Evolutionary conservation across 2,888 invertebrate species (phyloP).

Genomic region (Heliconius ethilla): DNA sequence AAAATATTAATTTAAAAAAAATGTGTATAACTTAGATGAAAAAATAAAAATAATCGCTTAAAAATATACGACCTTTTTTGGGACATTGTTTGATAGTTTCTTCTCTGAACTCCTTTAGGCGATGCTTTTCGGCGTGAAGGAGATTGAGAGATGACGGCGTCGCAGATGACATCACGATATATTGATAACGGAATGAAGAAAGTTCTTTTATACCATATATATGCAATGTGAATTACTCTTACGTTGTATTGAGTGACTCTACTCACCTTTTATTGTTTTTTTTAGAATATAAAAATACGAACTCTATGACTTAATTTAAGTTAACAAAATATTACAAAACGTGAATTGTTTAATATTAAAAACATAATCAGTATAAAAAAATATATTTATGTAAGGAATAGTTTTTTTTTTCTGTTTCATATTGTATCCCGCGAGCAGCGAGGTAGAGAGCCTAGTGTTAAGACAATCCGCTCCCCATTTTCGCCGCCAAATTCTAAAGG

Average conservation of each 20-base stretch:
- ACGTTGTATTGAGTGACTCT: slow-evolving; percentile 40
- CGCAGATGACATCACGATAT: slow-evolving; percentile 81
- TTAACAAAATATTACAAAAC: neutral
- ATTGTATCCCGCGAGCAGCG: no score
- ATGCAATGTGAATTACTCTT: slow-evolving; percentile 50
- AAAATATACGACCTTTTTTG: slow-evolving; percentile 14
- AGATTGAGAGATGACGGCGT: slow-evolving; percentile 80
- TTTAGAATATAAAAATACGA: neutral
- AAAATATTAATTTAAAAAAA: no score
- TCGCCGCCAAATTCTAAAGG: no score
- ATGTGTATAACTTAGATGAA: no score
- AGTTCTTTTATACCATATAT: slow-evolving; percentile 66
- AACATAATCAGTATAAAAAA: no score
- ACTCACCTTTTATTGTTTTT: slow-evolving; percentile 34
- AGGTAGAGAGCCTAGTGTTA: no score
- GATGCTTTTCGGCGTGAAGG: slow-evolving; percentile 67
- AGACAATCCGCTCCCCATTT: no score
- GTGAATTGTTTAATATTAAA: no score
- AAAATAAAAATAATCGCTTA: no score
- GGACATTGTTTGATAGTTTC: slow-evolving; percentile 46
- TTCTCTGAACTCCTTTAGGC: slow-evolving; percentile 62
- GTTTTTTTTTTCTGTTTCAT: no score
- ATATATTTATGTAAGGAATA: no score
- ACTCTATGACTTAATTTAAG: neutral
- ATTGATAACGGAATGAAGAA: slow-evolving; percentile 79